Evolutionary conservation across 2,797 vertebrate species (phyloP).

Genomic region (Gadopsis bispinosus): DNA sequence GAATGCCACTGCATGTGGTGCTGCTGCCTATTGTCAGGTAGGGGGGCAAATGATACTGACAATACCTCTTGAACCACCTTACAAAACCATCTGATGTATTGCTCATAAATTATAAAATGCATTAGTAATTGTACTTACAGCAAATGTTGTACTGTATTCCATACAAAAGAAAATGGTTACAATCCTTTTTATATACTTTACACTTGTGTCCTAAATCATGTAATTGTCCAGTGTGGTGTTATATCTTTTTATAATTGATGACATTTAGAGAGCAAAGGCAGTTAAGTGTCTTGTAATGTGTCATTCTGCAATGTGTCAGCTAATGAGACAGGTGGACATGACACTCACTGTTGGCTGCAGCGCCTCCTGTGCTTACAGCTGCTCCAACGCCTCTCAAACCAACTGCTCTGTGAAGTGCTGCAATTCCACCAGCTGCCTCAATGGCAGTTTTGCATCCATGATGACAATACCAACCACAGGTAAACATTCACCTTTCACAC

Average conservation of each 20-base stretch:
- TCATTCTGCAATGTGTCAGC: slow-evolving; percentile 70
- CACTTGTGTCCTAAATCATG: background rate
- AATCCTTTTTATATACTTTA: background rate
- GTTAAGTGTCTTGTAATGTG: slow-evolving; percentile 6
- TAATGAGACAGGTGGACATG: slow-evolving; percentile 67
- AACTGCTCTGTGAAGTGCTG: slow-evolving; percentile 84
- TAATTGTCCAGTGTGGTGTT: background rate
- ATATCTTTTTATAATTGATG: background rate
- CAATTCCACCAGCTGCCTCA: slow-evolving; percentile 79
- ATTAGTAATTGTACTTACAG: background rate
- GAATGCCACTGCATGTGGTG: slow-evolving; percentile 59
- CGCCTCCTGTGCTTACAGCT: slow-evolving; percentile 61
- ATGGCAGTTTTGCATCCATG: slow-evolving; percentile 66
- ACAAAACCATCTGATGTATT: background rate
- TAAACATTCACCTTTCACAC: slow-evolving; percentile 39
- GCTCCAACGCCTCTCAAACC: slow-evolving; percentile 44
- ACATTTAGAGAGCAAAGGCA: background rate
- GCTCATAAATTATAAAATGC: background rate
- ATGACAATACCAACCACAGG: slow-evolving; percentile 68
- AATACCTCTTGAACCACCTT: slow-evolving; percentile 3
- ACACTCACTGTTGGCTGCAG: slow-evolving; percentile 81
- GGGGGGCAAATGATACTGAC: slow-evolving; percentile 11
- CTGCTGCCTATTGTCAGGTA: slow-evolving; percentile 79
- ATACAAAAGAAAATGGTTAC: background rate
- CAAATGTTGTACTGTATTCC: background rate